phyloP scores from a whole-genome alignment of 2,113 vertebrate genomes.

The Misgurnus mizolepis region DNA sequence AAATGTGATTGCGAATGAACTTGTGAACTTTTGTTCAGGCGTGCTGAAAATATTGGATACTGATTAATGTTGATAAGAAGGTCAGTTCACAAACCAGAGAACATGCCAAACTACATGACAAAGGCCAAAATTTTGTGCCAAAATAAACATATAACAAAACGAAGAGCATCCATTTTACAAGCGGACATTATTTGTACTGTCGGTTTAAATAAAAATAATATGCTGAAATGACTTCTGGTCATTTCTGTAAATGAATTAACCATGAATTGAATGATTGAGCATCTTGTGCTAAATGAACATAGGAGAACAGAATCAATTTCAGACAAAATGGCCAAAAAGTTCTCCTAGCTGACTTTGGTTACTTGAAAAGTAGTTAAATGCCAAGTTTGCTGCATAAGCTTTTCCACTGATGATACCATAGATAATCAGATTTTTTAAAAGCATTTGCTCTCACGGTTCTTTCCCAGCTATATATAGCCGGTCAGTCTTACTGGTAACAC shows the following conservation, averaged over 20 bases:
- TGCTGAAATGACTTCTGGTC: background rate
- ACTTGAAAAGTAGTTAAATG: background rate
- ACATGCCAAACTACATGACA: background rate
- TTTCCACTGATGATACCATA: background rate
- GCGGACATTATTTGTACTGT: background rate
- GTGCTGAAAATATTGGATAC: slow-evolving; percentile 3
- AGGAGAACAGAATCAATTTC: background rate
- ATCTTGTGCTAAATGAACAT: background rate
- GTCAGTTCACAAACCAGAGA: background rate
- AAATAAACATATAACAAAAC: slow-evolving; percentile 8
- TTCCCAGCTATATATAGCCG: slow-evolving; percentile 38
- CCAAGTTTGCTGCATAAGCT: background rate
- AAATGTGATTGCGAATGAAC: background rate
- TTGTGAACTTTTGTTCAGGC: slow-evolving; percentile 18
- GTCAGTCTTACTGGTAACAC: background rate
- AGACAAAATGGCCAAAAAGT: no score
- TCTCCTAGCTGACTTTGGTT: background rate
- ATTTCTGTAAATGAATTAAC: no score
- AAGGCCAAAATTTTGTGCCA: background rate
- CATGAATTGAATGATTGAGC: background rate
- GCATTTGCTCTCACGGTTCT: slow-evolving; percentile 20
- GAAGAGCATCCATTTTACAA: background rate
- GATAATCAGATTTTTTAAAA: background rate
- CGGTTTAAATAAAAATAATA: background rate
- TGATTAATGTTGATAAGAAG: slow-evolving; percentile 18